phyloP scores from a whole-genome alignment of 53 echinoderm and acorn worm species.

The Crossaster papposus region DNA sequence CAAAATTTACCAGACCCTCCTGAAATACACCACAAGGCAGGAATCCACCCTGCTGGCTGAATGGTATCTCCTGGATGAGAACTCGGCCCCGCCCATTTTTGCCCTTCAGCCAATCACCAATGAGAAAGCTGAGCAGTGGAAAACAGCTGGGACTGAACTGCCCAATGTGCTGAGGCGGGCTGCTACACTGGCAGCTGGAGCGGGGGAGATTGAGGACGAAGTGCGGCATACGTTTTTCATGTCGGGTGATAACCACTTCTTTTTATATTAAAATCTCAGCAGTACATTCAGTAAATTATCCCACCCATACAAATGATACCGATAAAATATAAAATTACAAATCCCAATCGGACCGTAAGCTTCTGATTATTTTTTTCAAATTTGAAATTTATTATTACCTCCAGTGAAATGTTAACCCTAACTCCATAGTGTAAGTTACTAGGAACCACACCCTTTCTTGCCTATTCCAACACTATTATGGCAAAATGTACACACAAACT shows the following conservation, averaged over 20 bases:
- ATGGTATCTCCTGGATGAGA: slow-evolving; percentile 91
- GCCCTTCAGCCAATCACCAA: slow-evolving; percentile 85
- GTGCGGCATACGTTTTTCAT: slow-evolving; percentile 78
- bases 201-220: slow-evolving; percentile 62
- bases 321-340: neutral
- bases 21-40: slow-evolving; percentile 41
- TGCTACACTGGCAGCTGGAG: slow-evolving; percentile 56
- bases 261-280: neutral
- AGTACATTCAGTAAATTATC: neutral
- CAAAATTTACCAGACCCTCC: slow-evolving; percentile 66
- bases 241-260: slow-evolving; percentile 65
- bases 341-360: neutral
- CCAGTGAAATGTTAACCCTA: too few relatives aligned
- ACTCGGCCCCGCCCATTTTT: slow-evolving; percentile 76
- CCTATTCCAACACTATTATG: too few relatives aligned
- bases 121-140: slow-evolving; percentile 67
- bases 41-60: slow-evolving; percentile 64
- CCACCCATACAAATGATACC: neutral
- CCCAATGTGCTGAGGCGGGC: slow-evolving; percentile 72
- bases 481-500: too few relatives aligned
- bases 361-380: neutral
- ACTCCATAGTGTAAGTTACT: too few relatives aligned
- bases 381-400: too few relatives aligned
- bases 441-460: too few relatives aligned
- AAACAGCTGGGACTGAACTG: slow-evolving; percentile 63